Percentiles rank a stretch among this genome's conserved stretches.
Evolutionary conservation across 2,797 vertebrate genomes (phyloP).

Genomic region (Podargus strigoides): DNA sequence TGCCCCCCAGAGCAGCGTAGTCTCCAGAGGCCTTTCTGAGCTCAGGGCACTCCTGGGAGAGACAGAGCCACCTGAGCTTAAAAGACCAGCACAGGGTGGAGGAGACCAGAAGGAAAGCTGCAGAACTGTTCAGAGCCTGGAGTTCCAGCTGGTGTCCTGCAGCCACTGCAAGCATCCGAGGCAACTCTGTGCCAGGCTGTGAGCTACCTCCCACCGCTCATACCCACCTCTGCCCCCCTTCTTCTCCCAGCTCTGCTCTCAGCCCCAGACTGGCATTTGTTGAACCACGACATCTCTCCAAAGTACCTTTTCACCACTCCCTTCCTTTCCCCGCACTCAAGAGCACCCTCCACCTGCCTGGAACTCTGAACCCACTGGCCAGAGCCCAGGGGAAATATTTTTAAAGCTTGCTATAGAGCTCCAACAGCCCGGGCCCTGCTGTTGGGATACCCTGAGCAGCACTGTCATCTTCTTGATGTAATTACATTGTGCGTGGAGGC

Average conservation of each 20-base stretch:
- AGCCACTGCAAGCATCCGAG: background rate
- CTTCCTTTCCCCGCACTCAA: background rate
- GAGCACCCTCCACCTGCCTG: background rate
- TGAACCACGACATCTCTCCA: background rate
- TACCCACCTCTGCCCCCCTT: rapidly evolving
- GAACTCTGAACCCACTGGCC: background rate
- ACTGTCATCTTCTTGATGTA: background rate
- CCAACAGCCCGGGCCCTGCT: background rate
- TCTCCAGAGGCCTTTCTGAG: background rate
- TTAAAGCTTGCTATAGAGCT: background rate
- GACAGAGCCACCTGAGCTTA: background rate
- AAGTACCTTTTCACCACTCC: background rate
- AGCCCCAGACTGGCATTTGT: background rate
- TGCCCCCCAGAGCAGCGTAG: background rate
- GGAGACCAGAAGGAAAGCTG: background rate
- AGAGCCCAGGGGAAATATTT: background rate
- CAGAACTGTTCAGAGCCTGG: background rate
- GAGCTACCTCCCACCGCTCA: background rate
- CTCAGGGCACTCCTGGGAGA: background rate
- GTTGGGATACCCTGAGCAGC: background rate
- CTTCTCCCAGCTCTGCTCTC: background rate
- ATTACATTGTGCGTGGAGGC: background rate
- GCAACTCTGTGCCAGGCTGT: background rate
- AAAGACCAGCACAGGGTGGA: background rate
- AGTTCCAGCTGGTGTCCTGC: background rate